Evolutionary conservation across 2,888 invertebrate genomes (phyloP).

Genomic region (Ichneumoninae sp.): DNA sequence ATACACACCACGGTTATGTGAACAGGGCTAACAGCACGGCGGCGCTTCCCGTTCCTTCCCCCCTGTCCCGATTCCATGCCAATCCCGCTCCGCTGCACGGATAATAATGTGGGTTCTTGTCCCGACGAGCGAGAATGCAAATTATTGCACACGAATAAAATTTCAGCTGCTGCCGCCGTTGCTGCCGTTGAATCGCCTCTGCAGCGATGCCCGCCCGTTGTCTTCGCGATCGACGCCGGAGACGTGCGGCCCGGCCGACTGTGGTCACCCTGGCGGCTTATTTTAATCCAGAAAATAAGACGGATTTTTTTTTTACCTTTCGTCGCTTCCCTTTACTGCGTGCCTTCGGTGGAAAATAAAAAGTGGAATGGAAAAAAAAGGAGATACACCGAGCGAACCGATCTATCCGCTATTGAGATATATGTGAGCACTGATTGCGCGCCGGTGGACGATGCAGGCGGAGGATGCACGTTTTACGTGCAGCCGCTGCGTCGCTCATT

Average conservation of each 20-base stretch:
- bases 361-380: background rate
- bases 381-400: background rate
- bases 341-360: too few species aligned
- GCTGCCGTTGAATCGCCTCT: constrained; percentile 8
- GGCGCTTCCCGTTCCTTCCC: constrained; percentile 33
- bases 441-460: constrained; percentile 23
- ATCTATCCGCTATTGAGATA: constrained; percentile 22
- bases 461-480: constrained; percentile 28
- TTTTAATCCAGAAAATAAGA: constrained; percentile 69
- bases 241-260: constrained; percentile 43
- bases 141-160: constrained; percentile 79
- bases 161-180: constrained; percentile 74
- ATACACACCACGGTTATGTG: background rate
- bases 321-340: too few species aligned
- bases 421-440: constrained; percentile 54
- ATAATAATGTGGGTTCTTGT: constrained; percentile 82
- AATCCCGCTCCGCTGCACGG: constrained; percentile 74
- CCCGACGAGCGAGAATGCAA: constrained; percentile 80
- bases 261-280: constrained; percentile 70
- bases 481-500: constrained; percentile 31
- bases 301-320: constrained; percentile 1
- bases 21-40: background rate
- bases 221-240: constrained; percentile 6
- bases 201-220: constrained; percentile 37
- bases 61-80: constrained; percentile 73